phyloP scores from a whole-genome alignment of 2,797 vertebrate genomes.

The Sphaeramia orbicularis region DNA sequence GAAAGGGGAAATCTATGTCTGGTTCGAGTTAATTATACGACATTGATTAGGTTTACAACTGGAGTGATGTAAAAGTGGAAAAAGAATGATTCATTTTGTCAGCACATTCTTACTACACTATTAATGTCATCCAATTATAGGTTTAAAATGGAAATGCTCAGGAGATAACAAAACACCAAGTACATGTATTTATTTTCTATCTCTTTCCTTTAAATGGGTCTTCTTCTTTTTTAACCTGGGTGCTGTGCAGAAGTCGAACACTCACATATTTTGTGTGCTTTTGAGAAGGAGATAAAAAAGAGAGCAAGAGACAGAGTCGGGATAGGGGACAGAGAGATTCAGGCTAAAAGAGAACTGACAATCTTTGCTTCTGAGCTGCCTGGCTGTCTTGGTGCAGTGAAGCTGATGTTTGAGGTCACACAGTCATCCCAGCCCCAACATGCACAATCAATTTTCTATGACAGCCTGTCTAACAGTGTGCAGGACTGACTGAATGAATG shows the following conservation, averaged over 20 bases:
- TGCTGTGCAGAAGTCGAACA: too few species aligned
- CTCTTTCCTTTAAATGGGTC: too few species aligned
- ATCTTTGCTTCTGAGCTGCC: conserved; percentile 33
- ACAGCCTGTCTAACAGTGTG: conserved; percentile 48
- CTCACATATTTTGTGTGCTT: not conserved
- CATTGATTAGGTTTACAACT: not conserved
- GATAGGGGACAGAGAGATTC: not conserved
- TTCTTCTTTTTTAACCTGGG: not conserved
- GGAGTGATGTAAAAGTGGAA: not conserved
- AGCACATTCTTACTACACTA: too few species aligned
- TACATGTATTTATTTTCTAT: too few species aligned
- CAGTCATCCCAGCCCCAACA: conserved; percentile 45
- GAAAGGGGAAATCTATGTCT: not conserved
- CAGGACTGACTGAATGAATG: conserved; percentile 26
- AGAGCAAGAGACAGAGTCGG: not conserved
- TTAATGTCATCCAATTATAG: too few species aligned
- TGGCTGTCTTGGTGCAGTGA: conserved; percentile 59
- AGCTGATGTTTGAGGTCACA: conserved; percentile 70
- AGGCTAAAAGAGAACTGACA: conserved; percentile 12
- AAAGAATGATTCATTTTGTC: not conserved
- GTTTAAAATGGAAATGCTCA: too few species aligned
- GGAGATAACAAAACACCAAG: too few species aligned
- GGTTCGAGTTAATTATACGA: not conserved
- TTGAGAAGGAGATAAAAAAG: not conserved
- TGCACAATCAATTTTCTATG: conserved; percentile 49